These are phyloP conservation scores for Aptenodytes patagonicus DNA, from an alignment of 2,113 vertebrate genomes.

Conservation along the genomic window DNA sequence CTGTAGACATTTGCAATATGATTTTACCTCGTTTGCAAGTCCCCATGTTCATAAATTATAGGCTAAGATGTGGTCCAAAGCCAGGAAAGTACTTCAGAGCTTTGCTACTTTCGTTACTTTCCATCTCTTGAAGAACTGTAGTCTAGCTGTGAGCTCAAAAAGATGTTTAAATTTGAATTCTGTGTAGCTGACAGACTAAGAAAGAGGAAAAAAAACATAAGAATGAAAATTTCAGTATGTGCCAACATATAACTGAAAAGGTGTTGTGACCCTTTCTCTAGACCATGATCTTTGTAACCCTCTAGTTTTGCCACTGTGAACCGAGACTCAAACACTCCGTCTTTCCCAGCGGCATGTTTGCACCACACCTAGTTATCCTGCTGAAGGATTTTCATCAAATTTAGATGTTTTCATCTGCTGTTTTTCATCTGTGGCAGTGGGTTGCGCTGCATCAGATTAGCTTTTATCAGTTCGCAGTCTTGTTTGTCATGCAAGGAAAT, in stretches of 20 bases:
- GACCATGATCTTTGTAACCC: neutral
- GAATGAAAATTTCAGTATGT: slow-evolving; percentile 7
- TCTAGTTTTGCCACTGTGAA: neutral
- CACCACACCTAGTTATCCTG: neutral
- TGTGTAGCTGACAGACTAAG: neutral
- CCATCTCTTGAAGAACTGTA: neutral
- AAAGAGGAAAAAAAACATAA: neutral
- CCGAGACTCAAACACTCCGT: neutral
- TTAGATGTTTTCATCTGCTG: slow-evolving; percentile 4
- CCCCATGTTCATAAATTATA: neutral
- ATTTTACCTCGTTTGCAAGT: neutral
- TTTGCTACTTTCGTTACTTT: neutral
- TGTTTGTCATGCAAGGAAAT: neutral
- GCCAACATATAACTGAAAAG: neutral
- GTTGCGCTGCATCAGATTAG: neutral
- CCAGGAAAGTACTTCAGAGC: neutral
- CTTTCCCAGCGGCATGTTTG: neutral
- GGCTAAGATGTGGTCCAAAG: neutral
- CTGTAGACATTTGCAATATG: neutral
- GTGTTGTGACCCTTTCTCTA: neutral
- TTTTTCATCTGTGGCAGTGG: slow-evolving; percentile 2
- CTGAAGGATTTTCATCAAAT: slow-evolving; percentile 12
- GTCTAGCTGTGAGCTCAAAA: neutral
- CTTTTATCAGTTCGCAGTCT: neutral
- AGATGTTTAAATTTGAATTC: slow-evolving; percentile 11